Evolutionary conservation across 2,113 vertebrate species (phyloP), one percentile per base, ranked within the genome.

Genomic region (Plotosus lineatus): DNA sequence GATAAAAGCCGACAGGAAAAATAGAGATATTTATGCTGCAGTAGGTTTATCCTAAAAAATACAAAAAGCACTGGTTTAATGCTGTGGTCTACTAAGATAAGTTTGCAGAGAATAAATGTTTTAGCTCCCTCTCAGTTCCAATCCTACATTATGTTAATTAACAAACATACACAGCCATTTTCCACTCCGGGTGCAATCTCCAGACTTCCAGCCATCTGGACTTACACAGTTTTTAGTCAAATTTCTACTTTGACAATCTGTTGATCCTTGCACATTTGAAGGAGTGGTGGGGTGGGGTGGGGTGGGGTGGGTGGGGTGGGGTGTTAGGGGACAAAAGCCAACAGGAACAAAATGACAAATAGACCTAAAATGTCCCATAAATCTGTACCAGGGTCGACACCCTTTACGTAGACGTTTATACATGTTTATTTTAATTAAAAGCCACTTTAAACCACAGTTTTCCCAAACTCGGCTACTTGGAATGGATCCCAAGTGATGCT

Each of bases 401-500:
- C 33, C 15, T 82, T 58, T 60, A 69, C 28, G 42, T 68, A 66
- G 23, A 78, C 55, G 65, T 73, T 82, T 77, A 55, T 31, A 50
- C 66, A 63, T 79, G 55, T 82, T 82, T 38, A 6, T 56, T 78
- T 73, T 72, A 53, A 84, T 44, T 44, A 71, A 12, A 48, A 66
- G 40, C 2, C 40, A n/a, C 51, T 76, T 60, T 42, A 75, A 76
- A 38, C 75, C 63, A 74, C 33, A 63, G n/a, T 26, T 55, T 81
- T 84, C 28, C 28, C 19, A 63, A 81, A 74, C 69, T 81, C 53
- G 48, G 48, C 53, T 51, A 40, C 72, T 46, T 56, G 46, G 33
- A 10, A 66, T 53, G 28, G 53, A 72, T 81, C 74, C 78, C 26
- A 77, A 33, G 68, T 95, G 94, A 92, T 93, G 93, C 93, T 93